These are phyloP conservation scores for Scaptodrosophila latifasciaeformis DNA, from an alignment of 2,888 invertebrate species.

Conservation along the genomic window DNA sequence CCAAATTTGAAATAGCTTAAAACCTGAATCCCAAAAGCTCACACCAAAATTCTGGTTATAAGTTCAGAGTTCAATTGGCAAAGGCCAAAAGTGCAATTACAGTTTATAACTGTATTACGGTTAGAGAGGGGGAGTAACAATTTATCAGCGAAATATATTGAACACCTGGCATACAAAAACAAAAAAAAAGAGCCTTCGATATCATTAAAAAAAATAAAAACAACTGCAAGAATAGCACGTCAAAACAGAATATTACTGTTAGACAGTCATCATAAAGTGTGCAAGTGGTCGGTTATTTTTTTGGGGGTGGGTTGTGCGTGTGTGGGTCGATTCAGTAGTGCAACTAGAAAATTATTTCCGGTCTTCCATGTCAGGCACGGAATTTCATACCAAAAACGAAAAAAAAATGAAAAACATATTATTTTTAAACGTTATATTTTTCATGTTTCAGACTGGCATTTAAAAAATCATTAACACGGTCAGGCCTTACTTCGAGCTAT, in stretches of 20 bases:
- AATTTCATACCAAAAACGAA: no score
- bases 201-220: slow-evolving; percentile 48
- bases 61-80: slow-evolving; percentile 45
- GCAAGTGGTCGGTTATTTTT: slow-evolving; percentile 41
- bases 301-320: slow-evolving; percentile 40
- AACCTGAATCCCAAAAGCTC: no score
- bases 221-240: slow-evolving; percentile 20
- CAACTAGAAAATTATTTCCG: slow-evolving; percentile 69
- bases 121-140: no score
- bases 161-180: slow-evolving; percentile 72
- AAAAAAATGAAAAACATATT: slow-evolving; percentile 40
- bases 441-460: slow-evolving; percentile 47
- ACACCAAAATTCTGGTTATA: no score
- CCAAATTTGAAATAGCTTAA: no score
- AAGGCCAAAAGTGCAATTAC: slow-evolving; percentile 50
- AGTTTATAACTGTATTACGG: slow-evolving; percentile 47
- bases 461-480: slow-evolving; percentile 56
- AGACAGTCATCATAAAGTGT: slow-evolving; percentile 19
- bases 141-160: slow-evolving; percentile 67
- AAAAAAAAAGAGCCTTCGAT: no score
- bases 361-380: slow-evolving; percentile 65
- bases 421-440: slow-evolving; percentile 49
- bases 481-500: no score
- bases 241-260: slow-evolving; percentile 36
- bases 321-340: slow-evolving; percentile 18